phyloP scores from a whole-genome alignment of 2,888 invertebrate species.

The Melangyna quadrimaculata region DNA sequence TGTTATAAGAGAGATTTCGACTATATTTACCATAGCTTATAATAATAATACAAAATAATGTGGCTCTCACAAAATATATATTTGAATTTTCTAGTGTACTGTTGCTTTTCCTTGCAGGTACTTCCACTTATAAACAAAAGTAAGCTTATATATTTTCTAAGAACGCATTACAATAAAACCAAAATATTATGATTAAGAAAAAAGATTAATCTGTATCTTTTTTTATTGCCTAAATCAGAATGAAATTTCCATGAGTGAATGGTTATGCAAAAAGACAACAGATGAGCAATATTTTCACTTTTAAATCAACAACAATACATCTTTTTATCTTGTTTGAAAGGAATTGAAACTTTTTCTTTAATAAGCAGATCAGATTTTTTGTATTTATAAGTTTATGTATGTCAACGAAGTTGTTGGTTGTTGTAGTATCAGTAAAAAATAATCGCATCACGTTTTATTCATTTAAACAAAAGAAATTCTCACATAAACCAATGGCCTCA shows the following conservation, averaged over 20 bases:
- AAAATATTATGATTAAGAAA: background rate
- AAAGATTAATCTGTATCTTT: background rate
- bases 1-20: too few relatives aligned
- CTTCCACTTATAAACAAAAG: too few relatives aligned
- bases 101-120: too few relatives aligned
- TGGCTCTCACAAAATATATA: too few relatives aligned
- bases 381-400: slow-evolving; percentile 8
- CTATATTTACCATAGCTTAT: too few relatives aligned
- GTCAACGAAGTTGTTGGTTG: slow-evolving; percentile 26
- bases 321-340: slow-evolving; percentile 14
- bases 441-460: slow-evolving; percentile 48
- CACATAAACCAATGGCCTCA: slow-evolving; percentile 51
- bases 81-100: too few relatives aligned
- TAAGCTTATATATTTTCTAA: too few relatives aligned
- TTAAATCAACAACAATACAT: slow-evolving; percentile 22
- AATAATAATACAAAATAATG: too few relatives aligned
- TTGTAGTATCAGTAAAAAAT: slow-evolving; percentile 20
- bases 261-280: background rate
- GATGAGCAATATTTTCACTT: slow-evolving; percentile 22
- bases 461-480: slow-evolving; percentile 59
- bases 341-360: slow-evolving; percentile 29
- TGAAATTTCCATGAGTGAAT: background rate
- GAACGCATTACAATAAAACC: background rate
- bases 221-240: background rate
- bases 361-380: slow-evolving; percentile 19